phyloP scores from a whole-genome alignment of 2,797 vertebrate species.

The Alectoris magna region DNA sequence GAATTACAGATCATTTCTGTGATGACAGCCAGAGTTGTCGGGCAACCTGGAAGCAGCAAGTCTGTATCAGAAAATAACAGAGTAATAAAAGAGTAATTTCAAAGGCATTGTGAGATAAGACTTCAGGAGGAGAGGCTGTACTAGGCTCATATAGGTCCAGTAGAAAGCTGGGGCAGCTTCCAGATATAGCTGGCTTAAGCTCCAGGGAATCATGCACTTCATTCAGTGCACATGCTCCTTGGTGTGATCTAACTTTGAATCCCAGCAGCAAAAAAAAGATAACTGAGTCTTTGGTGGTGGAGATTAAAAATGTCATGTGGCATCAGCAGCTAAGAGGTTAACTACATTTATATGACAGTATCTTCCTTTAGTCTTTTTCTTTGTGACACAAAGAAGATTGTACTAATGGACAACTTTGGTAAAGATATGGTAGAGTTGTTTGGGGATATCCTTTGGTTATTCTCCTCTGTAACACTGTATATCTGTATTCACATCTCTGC shows the following conservation, averaged over 20 bases:
- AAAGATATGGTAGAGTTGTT: not conserved
- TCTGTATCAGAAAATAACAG: not conserved
- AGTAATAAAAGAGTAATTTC: not conserved
- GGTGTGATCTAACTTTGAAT: not conserved
- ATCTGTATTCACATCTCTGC: not conserved
- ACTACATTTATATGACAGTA: not conserved
- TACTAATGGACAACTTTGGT: not conserved
- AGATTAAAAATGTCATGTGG: not conserved
- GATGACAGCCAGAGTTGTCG: not conserved
- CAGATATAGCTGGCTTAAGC: not conserved
- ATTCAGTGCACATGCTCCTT: not conserved
- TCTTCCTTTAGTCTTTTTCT: not conserved
- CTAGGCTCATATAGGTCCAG: not conserved
- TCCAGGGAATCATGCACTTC: no score
- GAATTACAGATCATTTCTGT: not conserved
- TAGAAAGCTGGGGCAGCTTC: not conserved
- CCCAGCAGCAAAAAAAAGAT: not conserved
- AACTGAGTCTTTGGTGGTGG: not conserved
- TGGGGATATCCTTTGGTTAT: not conserved
- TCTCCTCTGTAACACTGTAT: not conserved
- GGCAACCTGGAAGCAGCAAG: not conserved
- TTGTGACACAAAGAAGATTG: not conserved
- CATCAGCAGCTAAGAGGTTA: not conserved
- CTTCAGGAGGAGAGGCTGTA: not conserved
- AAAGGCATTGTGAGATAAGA: not conserved